Base-by-base conservation (phyloP, 2,888 invertebrate genomes). In the Trypoxylon attenuatum region DNA sequence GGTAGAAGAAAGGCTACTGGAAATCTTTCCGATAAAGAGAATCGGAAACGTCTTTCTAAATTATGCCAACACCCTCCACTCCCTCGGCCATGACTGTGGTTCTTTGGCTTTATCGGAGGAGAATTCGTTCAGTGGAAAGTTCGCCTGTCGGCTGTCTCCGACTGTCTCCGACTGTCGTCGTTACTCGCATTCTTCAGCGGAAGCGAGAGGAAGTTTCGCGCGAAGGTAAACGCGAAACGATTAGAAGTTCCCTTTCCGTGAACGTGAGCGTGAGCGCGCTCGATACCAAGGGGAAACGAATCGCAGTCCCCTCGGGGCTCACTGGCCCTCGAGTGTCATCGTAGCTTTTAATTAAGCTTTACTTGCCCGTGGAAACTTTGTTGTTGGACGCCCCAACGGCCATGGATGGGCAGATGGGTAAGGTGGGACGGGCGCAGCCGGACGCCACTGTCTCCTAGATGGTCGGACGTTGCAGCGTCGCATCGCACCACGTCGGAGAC, bases 311-410 rank as follows among this genome's bases (percentile, higher is more conserved):
- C 57, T 38, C 29, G 22, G 42, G 51, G 47, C 51, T 6, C 58
- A 75, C 63, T 58, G 75, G 71, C 72, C 73, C 70, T 75, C 62
- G 75, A 75, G 76, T 71, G 74, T 73, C 77, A 69, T 74, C 70
- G 76, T 73, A 73, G 77, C 76, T 76, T 76, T 75, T 77, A 76
- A 76, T 76, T 76, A 76, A 76, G 76, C 76, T 76, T 72, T 71
- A 67, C 73, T 76, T 61, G 73, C 46, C 63, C 58, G 73, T 66
- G 73, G 63, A 74, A 77, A 79, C 69, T 75, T 74, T 69, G 70
- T 69, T 65, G 73, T 66, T 63, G 70, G 58, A 72, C 67, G 61
- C 57, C 56, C 51, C 56, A 13, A n/a, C n/a, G n/a, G n/a, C n/a
- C n/a, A n/a, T n/a, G n/a, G n/a, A n/a, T n/a, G n/a, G n/a, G n/a